Conservation (phyloP, 2,888 invertebrate species). For the Bursaphelenchus okinawaensis region DNA sequence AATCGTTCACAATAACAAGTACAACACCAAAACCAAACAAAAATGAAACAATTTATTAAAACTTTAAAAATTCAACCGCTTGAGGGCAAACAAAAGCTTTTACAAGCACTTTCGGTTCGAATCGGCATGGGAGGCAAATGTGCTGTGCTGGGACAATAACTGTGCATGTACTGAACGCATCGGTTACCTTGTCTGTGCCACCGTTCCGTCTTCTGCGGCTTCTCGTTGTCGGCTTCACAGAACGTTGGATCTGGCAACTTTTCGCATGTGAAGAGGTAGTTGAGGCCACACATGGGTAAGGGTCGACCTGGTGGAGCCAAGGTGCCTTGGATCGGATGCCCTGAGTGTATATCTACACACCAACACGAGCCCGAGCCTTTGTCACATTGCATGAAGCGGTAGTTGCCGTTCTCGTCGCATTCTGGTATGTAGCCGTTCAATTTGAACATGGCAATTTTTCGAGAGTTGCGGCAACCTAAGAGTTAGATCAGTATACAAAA, state of each 20-base stretch:
- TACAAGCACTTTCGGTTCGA: constrained; percentile 17
- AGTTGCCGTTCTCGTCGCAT: constrained; percentile 13
- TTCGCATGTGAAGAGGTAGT: constrained; percentile 19
- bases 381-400: constrained; percentile 15
- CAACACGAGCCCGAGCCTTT: constrained; percentile 15
- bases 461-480: constrained; percentile 1
- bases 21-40: too few species aligned
- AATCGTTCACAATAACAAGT: too few species aligned
- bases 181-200: constrained; percentile 19
- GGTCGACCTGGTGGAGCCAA: constrained; percentile 15
- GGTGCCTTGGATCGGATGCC: constrained; percentile 2
- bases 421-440: constrained; percentile 10
- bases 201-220: constrained; percentile 14
- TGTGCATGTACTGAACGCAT: constrained; percentile 11
- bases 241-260: constrained; percentile 6
- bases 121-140: constrained; percentile 22
- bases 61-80: not conserved
- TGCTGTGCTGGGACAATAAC: constrained; percentile 4
- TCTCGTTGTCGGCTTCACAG: constrained; percentile 14
- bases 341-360: constrained; percentile 18
- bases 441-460: constrained; percentile 6
- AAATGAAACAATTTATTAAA: not conserved
- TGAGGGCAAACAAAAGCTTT: constrained; percentile 17
- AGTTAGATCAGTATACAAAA: not conserved
- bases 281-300: constrained; percentile 18